Conservation (phyloP, 2,888 invertebrate genomes). For the Drosophila recens region DNA sequence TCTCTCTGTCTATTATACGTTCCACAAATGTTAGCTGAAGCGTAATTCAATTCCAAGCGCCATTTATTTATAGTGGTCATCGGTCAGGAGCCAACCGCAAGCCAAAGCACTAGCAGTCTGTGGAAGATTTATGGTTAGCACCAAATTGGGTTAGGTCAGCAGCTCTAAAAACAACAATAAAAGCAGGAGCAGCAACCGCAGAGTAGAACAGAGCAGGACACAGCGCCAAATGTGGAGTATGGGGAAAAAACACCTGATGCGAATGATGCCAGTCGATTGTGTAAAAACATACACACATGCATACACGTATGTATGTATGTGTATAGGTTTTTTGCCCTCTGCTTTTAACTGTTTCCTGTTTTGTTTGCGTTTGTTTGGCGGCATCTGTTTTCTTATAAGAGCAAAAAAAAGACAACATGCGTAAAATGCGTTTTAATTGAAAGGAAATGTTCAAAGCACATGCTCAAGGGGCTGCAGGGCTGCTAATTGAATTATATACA, state of each 20-base stretch:
- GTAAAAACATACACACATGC: slow-evolving; percentile 5
- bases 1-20: slow-evolving; percentile 5
- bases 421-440: slow-evolving; percentile 76
- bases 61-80: slow-evolving; percentile 77
- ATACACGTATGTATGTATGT: neutral
- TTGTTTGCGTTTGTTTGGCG: slow-evolving; percentile 40
- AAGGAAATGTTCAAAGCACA: slow-evolving; percentile 74
- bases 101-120: slow-evolving; percentile 35
- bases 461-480: slow-evolving; percentile 33
- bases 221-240: slow-evolving; percentile 1
- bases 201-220: slow-evolving; percentile 10
- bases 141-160: slow-evolving; percentile 78
- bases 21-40: slow-evolving; percentile 49
- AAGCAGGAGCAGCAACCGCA: slow-evolving; percentile 30
- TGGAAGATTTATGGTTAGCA: slow-evolving; percentile 62
- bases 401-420: slow-evolving; percentile 44
- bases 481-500: slow-evolving; percentile 73
- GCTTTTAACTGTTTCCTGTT: slow-evolving; percentile 34
- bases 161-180: slow-evolving; percentile 11
- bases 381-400: slow-evolving; percentile 66
- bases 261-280: slow-evolving; percentile 15
- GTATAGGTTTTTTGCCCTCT: slow-evolving; percentile 3
- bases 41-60: slow-evolving; percentile 76
- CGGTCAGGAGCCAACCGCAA: slow-evolving; percentile 34
- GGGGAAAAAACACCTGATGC: slow-evolving; percentile 60